Evolutionary conservation across 2,797 vertebrate genomes (phyloP), one percentile per base, ranked within the genome.

Genomic region (Chrysocyon brachyurus): DNA sequence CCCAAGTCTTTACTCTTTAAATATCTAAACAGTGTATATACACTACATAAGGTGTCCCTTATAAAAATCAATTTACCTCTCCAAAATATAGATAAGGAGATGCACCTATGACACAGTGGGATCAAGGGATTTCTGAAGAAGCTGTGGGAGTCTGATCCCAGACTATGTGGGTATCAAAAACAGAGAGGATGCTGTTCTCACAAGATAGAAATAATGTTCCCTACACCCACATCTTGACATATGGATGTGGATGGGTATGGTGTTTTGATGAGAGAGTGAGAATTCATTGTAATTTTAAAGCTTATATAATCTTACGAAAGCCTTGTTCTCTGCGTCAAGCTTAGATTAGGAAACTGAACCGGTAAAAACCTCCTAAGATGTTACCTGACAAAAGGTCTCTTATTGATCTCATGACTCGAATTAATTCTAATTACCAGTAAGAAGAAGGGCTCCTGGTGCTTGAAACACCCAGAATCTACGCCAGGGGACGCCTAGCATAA

Each of bases 161-260:
- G 86, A 46, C 77, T 91, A 70, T 81, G 89, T 90, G n/a, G 28
- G 40, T 83, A 90, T 92, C 56, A 90, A 78, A 94, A 91, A 77
- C 31, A 24, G 61, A 85, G 63, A 86, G 33, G 73, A 73, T 73
- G 73, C 66, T 94, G 1, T 91, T 97, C 92, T 95, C 84, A 68
- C 63, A 90, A 94, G 87, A 91, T 57, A 93, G 92, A 97, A 95
- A 93, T 87, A 89, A 93, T 87, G 73, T 93, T 94, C 73, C 66
- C 33, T 87, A 52, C 83, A 90, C 96, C 94, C 87, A 96, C 87
- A 66, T 79, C 68, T 68, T 92, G 87, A 96, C 96, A 96, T 95
- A 89, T 79, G 90, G 72, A 89, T 57, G 61, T 31, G 77, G 46
- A 91, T 70, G 87, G 14, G 66, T 82, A 78, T 93, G 83, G 54